A percentile compares a stretch with the other conserved stretches of the same genome.
Conservation (phyloP, 2,888 invertebrate genomes). For the Allacma fusca region DNA sequence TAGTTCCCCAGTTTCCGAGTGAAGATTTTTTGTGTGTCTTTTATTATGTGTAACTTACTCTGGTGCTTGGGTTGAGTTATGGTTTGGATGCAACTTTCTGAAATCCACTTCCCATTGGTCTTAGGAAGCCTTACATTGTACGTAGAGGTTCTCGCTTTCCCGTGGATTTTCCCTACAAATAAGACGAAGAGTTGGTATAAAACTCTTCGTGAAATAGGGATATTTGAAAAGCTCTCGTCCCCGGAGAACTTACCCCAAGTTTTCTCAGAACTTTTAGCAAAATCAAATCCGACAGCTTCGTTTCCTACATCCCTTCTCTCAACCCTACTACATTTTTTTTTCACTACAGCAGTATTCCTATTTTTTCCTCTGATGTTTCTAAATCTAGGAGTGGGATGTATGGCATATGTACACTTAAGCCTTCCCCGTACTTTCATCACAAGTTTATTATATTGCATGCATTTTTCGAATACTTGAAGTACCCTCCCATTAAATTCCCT, state of each 20-base stretch:
- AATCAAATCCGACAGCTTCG: constrained; percentile 51
- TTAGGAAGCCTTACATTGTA: neutral
- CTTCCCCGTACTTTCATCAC: neutral
- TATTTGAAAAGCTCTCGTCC: constrained; percentile 42
- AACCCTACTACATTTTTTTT: constrained; percentile 12
- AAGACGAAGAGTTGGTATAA: constrained; percentile 17
- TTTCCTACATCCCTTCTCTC: constrained; percentile 31
- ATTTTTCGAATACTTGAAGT: neutral
- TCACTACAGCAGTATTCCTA: neutral
- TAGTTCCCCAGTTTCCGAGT: neutral
- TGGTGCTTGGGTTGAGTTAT: constrained; percentile 36
- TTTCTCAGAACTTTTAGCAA: constrained; percentile 45
- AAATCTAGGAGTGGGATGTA: neutral
- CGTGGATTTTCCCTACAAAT: no score
- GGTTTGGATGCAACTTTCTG: constrained; percentile 35
- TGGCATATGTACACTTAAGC: neutral
- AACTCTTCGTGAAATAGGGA: constrained; percentile 33
- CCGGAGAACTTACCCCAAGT: constrained; percentile 38
- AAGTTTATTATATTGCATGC: neutral
- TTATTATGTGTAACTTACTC: constrained; percentile 17
- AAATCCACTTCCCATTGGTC: constrained; percentile 42
- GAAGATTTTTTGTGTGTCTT: constrained; percentile 3
- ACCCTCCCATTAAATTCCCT: neutral
- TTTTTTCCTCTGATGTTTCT: neutral
- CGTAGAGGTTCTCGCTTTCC: neutral